Base-by-base conservation (phyloP, 2,113 vertebrate species). In the Arizona elegans region DNA sequence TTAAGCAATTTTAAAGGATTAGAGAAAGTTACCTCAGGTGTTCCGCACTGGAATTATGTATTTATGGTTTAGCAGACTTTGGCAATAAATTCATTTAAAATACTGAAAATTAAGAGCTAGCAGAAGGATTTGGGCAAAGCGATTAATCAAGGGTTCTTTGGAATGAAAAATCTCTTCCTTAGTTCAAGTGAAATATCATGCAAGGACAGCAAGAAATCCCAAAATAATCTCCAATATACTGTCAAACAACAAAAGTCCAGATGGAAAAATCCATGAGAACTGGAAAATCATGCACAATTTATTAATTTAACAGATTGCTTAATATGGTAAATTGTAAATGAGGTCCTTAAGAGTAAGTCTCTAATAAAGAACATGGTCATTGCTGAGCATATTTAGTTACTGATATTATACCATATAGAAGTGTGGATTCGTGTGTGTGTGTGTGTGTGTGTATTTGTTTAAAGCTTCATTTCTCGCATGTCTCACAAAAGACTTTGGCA, bases 11-110 rank as follows among this genome's bases (percentile, higher is more conserved):
- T 92, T 94, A 95, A 96, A 56, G 65, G 54, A 95, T 96, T 96
- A 95, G 53, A 90, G 91, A 93, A 91, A 47, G 9, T 0, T 70
- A 33, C 91, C 11, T 95, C 85, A 91, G 92, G 92, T 87, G 75
- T 94, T 88, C 52, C 94, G 21, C 33, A 65, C 13, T 29, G 62
- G 75, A 96, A 95, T 95, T 94, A 95, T 43, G 95, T 85, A 93
- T 87, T 95, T 97, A 87, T 94, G n/a, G 96, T 95, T 96, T 91
- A 96, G 95, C 93, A 93, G 90, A 90, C 7, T 89, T 95, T 90
- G 92, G 54, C 85, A 95, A 38, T 95, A 96, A 96, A 95, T 95
- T 96, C 91, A 96, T 96, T 95, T 91, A 95, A 96, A 96, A 93
- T 93, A 81, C 12, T 47, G 59, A 93, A 91, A 95, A 95, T 94